A percentile compares a stretch with the other conserved stretches of the same genome.
Evolutionary conservation across 2,113 vertebrate genomes (phyloP).

Genomic region (Seriola quinqueradiata): DNA sequence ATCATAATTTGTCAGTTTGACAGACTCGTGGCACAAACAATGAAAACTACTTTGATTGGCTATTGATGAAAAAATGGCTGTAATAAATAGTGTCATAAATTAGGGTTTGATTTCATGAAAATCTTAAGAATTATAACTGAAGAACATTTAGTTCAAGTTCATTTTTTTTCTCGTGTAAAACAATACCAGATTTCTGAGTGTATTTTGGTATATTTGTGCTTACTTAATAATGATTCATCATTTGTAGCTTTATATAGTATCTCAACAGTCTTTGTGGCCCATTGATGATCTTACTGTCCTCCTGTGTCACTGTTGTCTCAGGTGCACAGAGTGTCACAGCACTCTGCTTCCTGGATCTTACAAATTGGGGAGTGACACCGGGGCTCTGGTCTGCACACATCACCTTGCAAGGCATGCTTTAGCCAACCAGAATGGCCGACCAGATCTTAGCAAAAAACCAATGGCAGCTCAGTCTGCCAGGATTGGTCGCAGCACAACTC

Average conservation of each 20-base stretch:
- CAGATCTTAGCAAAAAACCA: constrained; percentile 71
- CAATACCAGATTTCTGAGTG: not conserved
- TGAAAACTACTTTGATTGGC: not conserved
- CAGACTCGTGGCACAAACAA: too few relatives aligned
- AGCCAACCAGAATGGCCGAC: constrained; percentile 73
- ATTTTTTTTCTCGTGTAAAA: not conserved
- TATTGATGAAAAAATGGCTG: not conserved
- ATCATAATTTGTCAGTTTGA: not conserved
- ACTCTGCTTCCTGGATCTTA: constrained; percentile 94
- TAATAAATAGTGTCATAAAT: not conserved
- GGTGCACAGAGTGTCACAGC: constrained; percentile 94
- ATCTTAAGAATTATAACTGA: not conserved
- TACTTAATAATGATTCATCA: not conserved
- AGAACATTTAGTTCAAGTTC: too few relatives aligned
- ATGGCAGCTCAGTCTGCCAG: constrained; percentile 41
- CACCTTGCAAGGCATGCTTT: constrained; percentile 80
- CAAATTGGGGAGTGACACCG: constrained; percentile 84
- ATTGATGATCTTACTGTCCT: not conserved
- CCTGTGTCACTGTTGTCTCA: constrained; percentile 68
- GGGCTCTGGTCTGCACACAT: constrained; percentile 90
- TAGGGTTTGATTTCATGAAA: not conserved
- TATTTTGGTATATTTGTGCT: not conserved
- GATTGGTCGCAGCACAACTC: constrained; percentile 33
- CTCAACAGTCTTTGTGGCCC: not conserved
- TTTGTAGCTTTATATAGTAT: not conserved